phyloP scores from a whole-genome alignment of 2,113 vertebrate genomes.

The Pseudopipra pipra region DNA sequence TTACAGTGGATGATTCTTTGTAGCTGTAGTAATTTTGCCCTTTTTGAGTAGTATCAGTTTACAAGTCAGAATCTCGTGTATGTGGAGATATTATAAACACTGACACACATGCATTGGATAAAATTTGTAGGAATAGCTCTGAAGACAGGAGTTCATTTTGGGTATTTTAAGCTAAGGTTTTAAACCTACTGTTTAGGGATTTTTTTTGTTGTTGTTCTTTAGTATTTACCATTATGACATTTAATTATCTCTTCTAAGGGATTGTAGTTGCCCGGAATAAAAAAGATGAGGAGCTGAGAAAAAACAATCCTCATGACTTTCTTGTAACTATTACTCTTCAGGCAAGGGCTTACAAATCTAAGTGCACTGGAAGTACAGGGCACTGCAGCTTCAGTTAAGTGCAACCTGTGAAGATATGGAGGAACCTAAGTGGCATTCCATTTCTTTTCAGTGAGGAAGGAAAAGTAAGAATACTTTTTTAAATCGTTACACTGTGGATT shows the following conservation, averaged over 20 bases:
- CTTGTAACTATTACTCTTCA: not conserved
- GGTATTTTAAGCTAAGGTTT: conserved; percentile 49
- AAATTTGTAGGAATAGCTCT: conserved; percentile 15
- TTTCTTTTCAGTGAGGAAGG: not conserved
- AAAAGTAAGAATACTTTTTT: not conserved
- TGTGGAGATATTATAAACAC: conserved; percentile 10
- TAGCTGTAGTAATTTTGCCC: conserved; percentile 52
- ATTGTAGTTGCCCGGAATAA: not conserved
- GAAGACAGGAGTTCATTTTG: conserved; percentile 6
- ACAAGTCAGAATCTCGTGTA: conserved; percentile 37
- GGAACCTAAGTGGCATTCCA: not conserved
- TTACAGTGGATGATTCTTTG: conserved; percentile 37
- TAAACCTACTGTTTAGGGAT: conserved; percentile 26
- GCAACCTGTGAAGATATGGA: not conserved
- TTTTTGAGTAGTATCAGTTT: conserved; percentile 60
- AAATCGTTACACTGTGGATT: not conserved
- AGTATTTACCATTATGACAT: conserved; percentile 23
- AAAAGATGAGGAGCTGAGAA: not conserved
- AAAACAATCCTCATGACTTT: not conserved
- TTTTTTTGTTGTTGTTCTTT: conserved; percentile 20
- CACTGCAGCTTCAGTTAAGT: not conserved
- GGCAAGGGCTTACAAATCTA: not conserved
- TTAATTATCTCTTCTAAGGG: conserved; percentile 2
- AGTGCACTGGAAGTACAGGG: not conserved
- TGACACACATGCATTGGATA: not conserved